phyloP scores from a whole-genome alignment of 2,113 vertebrate genomes.

The Rhabdornis inornatus region DNA sequence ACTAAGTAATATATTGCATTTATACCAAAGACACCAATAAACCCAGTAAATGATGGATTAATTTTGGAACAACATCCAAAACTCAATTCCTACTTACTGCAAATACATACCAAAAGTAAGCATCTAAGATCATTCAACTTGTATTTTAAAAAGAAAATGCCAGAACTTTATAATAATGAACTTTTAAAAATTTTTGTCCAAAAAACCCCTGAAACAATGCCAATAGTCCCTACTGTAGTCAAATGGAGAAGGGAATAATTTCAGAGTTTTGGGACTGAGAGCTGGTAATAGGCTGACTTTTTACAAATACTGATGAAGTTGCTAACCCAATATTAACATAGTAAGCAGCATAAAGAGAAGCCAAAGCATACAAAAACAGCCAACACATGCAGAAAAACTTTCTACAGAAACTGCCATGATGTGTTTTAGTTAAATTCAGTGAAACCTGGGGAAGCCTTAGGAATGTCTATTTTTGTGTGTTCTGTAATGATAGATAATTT shows the following conservation, averaged over 20 bases:
- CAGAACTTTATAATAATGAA: background rate
- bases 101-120: background rate
- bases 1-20: background rate
- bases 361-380: background rate
- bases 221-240: background rate
- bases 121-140: background rate
- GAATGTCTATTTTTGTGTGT: background rate
- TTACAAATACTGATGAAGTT: background rate
- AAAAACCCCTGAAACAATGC: fast-evolving
- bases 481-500: background rate
- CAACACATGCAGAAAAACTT: constrained; percentile 12
- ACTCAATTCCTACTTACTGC: background rate
- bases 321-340: background rate
- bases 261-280: background rate
- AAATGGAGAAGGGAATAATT: background rate
- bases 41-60: background rate
- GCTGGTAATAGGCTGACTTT: background rate
- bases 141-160: background rate
- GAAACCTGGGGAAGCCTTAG: background rate
- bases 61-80: background rate
- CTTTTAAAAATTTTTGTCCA: background rate
- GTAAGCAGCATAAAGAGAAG: background rate
- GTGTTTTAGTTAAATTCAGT: background rate
- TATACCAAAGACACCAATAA: background rate
- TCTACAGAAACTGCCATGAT: background rate